Evolutionary conservation across 2,797 vertebrate species (phyloP).

Genomic region (Euthynnus affinis): DNA sequence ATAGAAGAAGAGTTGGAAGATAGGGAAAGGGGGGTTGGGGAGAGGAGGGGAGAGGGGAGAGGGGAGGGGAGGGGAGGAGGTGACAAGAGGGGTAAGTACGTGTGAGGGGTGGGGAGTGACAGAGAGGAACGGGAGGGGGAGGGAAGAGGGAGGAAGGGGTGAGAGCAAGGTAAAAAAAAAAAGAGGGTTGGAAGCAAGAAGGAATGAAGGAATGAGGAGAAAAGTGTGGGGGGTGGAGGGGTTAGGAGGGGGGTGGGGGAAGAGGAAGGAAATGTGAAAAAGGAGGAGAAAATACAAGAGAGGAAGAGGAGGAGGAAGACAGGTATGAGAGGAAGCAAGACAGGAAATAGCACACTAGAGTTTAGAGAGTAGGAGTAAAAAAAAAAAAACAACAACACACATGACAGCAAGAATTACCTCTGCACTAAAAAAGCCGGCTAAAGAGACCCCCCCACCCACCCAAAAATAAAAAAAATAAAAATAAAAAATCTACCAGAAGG

Average conservation of each 20-base stretch:
- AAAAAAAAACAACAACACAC: background rate
- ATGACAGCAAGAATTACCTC: conserved; percentile 64
- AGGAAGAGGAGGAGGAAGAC: conserved; percentile 34
- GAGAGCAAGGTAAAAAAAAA: conserved; percentile 34
- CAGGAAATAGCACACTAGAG: conserved; percentile 50
- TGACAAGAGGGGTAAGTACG: conserved; percentile 12
- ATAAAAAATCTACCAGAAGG: conserved; percentile 43
- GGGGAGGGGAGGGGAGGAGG: conserved; percentile 20
- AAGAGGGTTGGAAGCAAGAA: conserved; percentile 15
- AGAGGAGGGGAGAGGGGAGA: conserved; percentile 32
- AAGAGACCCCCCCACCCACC: conserved; percentile 5
- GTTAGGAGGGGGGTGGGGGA: too few relatives aligned
- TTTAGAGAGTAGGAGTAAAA: conserved; percentile 12
- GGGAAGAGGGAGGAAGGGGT: conserved; percentile 27
- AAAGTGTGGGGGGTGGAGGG: background rate
- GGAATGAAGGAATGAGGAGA: conserved; percentile 18
- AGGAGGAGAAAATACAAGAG: background rate
- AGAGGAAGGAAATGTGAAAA: too few relatives aligned
- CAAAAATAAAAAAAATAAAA: background rate
- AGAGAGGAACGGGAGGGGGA: conserved; percentile 13
- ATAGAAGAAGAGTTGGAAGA: conserved; percentile 5
- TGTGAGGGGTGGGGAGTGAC: conserved; percentile 25
- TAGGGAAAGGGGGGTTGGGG: background rate
- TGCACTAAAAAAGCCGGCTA: conserved; percentile 16
- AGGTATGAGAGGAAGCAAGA: conserved; percentile 46